A percentile compares a stretch with the other conserved stretches of the same genome.
Evolutionary conservation across 2,113 vertebrate species (phyloP).

Genomic region (Electrona antarctica): DNA sequence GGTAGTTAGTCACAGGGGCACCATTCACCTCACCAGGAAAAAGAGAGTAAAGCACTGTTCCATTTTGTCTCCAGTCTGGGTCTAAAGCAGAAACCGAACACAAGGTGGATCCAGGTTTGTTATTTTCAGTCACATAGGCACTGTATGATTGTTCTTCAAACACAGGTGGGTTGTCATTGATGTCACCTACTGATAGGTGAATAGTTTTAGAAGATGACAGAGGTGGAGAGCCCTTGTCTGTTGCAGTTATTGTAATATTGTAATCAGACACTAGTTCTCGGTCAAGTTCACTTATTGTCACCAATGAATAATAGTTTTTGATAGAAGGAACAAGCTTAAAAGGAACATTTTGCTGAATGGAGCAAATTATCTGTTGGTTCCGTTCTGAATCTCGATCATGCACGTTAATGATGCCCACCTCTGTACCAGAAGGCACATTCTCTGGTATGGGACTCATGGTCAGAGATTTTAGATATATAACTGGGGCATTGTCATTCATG

Average conservation of each 20-base stretch:
- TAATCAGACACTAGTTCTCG: conserved; percentile 27
- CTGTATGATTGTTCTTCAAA: conserved; percentile 41
- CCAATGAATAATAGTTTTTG: conserved; percentile 48
- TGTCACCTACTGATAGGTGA: too few species aligned
- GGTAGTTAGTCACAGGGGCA: conserved; percentile 51
- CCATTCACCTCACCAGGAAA: conserved; percentile 32
- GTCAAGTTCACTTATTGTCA: conserved; percentile 26
- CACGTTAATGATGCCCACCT: conserved; percentile 66
- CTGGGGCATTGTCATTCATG: conserved; percentile 50
- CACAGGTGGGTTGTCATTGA: too few species aligned
- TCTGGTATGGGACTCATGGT: conserved; percentile 61
- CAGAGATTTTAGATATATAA: conserved; percentile 63
- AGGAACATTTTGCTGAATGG: conserved; percentile 56
- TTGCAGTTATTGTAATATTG: conserved; percentile 34
- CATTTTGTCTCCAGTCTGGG: conserved; percentile 23
- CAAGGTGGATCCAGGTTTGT: conserved; percentile 63
- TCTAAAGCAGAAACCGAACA: conserved; percentile 61
- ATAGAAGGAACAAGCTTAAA: conserved; percentile 69
- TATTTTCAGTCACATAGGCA: conserved; percentile 67
- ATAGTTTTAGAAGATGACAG: too few species aligned
- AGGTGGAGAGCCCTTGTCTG: too few species aligned
- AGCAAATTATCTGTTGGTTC: conserved; percentile 69
- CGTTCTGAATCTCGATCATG: conserved; percentile 68
- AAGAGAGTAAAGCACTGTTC: conserved; percentile 63
- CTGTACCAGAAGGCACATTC: conserved; percentile 18